These are phyloP conservation scores for Calidris pugnax DNA, from an alignment of 2,113 vertebrate species.

Conservation along the genomic window DNA sequence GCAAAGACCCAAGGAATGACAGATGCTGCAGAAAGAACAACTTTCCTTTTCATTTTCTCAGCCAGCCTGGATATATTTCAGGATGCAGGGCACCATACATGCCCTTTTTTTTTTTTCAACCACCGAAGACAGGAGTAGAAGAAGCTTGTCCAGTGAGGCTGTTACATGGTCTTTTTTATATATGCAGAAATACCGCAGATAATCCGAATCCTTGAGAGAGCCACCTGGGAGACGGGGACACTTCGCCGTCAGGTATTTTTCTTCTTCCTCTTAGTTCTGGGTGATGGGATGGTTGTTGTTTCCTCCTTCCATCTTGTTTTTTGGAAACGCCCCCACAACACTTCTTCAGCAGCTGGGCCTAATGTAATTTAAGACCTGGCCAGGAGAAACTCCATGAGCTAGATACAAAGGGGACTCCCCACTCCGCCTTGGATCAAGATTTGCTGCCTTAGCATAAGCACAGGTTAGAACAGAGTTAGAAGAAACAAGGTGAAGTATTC, in stretches of 20 bases:
- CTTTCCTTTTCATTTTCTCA: neutral
- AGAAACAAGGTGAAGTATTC: neutral
- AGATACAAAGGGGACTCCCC: neutral
- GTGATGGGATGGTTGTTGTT: neutral
- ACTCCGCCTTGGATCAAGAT: neutral
- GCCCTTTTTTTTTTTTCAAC: neutral
- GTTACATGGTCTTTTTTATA: neutral
- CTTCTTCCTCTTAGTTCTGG: neutral
- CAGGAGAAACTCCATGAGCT: neutral
- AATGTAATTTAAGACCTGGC: neutral
- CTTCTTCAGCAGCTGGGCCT: neutral
- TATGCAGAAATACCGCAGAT: neutral
- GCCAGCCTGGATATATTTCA: neutral
- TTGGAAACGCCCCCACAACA: neutral
- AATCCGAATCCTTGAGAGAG: neutral
- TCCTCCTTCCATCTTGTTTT: neutral
- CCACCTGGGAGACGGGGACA: neutral
- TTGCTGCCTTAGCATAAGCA: neutral
- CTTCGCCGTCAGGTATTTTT: neutral
- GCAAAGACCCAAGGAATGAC: neutral
- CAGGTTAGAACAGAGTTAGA: neutral
- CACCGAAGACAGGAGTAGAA: neutral
- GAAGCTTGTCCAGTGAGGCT: neutral
- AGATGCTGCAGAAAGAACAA: neutral
- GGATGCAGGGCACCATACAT: neutral